Percentiles rank a stretch among this genome's conserved stretches.
These are phyloP conservation scores for Musca vetustissima DNA, from an alignment of 1,140 invertebrate species.

Conservation along the genomic window DNA sequence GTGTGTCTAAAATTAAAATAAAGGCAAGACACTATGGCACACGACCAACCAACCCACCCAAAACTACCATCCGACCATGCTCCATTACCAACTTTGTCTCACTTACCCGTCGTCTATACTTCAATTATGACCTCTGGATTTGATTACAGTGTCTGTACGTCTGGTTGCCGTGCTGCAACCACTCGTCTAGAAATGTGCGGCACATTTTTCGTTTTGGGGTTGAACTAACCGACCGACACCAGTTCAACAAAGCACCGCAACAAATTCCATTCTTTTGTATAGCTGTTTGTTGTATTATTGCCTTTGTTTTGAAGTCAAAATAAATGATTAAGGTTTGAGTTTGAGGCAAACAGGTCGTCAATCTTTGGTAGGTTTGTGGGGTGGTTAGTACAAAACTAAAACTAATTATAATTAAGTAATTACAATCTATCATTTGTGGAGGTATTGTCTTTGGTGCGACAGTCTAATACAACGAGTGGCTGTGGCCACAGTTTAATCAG, in stretches of 20 bases:
- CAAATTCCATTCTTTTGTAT: not conserved
- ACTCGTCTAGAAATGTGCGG: not conserved
- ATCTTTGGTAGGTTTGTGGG: no score
- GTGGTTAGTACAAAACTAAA: not conserved
- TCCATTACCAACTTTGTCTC: not conserved
- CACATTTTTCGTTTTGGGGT: no score
- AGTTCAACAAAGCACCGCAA: not conserved
- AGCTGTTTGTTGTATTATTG: no score
- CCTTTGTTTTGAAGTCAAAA: not conserved
- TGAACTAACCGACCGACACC: no score
- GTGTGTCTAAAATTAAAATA: constrained; percentile 2
- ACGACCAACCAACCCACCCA: not conserved
- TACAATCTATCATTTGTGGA: constrained; percentile 4
- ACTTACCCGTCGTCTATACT: not conserved
- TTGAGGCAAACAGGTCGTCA: no score
- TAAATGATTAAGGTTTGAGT: not conserved
- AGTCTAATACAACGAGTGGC: no score
- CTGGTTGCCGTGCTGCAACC: not conserved
- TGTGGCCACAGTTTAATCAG: no score
- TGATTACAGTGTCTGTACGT: not conserved
- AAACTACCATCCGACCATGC: no score
- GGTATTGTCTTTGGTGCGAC: not conserved
- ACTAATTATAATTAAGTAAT: constrained; percentile 20
- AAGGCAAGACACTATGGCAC: constrained; percentile 13
- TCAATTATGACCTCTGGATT: not conserved